These are phyloP conservation scores for Sphinx pinastri DNA, from an alignment of 2,888 invertebrate genomes.

Conservation along the genomic window DNA sequence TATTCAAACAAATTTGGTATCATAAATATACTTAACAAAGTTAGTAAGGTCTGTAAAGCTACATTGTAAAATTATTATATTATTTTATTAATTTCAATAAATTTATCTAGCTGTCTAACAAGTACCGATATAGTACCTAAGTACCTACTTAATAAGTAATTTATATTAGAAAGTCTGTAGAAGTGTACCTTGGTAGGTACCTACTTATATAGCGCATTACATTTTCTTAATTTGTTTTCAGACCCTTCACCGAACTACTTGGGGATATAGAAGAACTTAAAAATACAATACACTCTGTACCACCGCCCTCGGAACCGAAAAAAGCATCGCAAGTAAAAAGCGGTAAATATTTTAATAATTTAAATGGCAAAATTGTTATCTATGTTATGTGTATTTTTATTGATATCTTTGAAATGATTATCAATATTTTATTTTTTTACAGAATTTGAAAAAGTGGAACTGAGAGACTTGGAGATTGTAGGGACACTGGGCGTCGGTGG, in stretches of 20 bases:
- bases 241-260: slow-evolving; percentile 92
- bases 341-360: slow-evolving; percentile 46
- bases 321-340: slow-evolving; percentile 70
- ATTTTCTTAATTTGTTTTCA: slow-evolving; percentile 45
- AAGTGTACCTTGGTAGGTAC: too few relatives aligned
- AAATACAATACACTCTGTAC: slow-evolving; percentile 66
- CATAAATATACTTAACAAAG: too few relatives aligned
- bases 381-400: not conserved
- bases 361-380: too few relatives aligned
- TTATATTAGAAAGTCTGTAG: too few relatives aligned
- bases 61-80: too few relatives aligned
- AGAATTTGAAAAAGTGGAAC: slow-evolving; percentile 87
- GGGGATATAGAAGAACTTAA: slow-evolving; percentile 90
- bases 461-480: slow-evolving; percentile 91
- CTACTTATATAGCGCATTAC: not conserved
- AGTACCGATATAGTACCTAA: too few relatives aligned
- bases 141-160: too few relatives aligned
- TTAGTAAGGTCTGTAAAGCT: too few relatives aligned
- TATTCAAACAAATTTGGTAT: too few relatives aligned
- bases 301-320: slow-evolving; percentile 64
- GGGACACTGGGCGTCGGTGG: slow-evolving; percentile 96
- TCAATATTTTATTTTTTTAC: slow-evolving; percentile 32
- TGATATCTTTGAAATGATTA: not conserved
- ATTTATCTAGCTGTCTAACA: too few relatives aligned
- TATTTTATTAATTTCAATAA: too few relatives aligned